phyloP scores from a whole-genome alignment of 2,888 invertebrate genomes.

The Volucella bombylans region DNA sequence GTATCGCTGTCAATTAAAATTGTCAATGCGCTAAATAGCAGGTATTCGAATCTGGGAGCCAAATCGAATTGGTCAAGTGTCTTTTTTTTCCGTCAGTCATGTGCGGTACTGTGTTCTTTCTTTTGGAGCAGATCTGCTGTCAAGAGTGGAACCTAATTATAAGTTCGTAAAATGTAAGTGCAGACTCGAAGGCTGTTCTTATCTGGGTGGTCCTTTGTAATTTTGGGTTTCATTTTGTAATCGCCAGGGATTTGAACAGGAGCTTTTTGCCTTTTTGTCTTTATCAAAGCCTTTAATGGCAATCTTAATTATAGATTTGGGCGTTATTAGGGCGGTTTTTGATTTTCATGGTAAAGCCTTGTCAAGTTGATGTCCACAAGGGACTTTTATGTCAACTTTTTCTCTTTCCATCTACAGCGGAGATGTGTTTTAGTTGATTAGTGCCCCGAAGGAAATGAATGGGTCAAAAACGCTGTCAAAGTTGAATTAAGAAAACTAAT shows the following conservation, averaged over 20 bases:
- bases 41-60: slow-evolving; percentile 40
- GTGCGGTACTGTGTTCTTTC: not conserved
- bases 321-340: too few species aligned
- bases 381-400: too few species aligned
- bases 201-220: slow-evolving; percentile 27
- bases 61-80: slow-evolving; percentile 47
- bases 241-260: slow-evolving; percentile 4
- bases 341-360: too few species aligned
- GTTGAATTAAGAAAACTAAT: too few species aligned
- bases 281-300: too few species aligned
- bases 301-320: too few species aligned
- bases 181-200: slow-evolving; percentile 2
- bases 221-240: slow-evolving; percentile 14
- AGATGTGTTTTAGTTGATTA: too few species aligned
- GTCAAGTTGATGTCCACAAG: too few species aligned
- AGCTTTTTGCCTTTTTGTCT: not conserved
- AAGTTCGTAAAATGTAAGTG: slow-evolving; percentile 40
- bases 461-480: too few species aligned
- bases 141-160: slow-evolving; percentile 50
- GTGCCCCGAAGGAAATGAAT: too few species aligned
- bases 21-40: slow-evolving; percentile 56
- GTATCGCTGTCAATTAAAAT: slow-evolving; percentile 61
- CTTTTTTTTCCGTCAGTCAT: not conserved
- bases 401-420: too few species aligned
- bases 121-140: slow-evolving; percentile 7